phyloP scores from a whole-genome alignment of 2,888 invertebrate species.

The Ectobius pallidus region DNA sequence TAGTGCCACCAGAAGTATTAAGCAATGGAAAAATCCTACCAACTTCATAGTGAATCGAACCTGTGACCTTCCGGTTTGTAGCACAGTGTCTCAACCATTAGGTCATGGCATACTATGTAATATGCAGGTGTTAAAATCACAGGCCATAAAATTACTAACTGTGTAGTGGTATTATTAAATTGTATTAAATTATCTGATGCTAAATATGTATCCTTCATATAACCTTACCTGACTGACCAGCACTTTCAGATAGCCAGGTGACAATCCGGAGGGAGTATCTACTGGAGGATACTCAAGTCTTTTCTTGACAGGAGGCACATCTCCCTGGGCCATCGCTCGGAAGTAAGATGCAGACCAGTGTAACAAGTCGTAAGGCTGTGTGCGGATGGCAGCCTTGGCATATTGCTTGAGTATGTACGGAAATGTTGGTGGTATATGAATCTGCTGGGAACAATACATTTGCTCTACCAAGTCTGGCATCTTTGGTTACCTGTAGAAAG shows the following conservation, averaged over 20 bases:
- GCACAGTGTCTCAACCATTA: no score
- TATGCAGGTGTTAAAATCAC: no score
- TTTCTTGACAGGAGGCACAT: constrained; percentile 82
- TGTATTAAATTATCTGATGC: background rate
- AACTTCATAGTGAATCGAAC: no score
- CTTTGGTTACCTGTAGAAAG: constrained; percentile 32
- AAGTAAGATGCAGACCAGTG: constrained; percentile 87
- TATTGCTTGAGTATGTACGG: constrained; percentile 85
- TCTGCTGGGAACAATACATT: constrained; percentile 82
- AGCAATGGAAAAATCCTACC: no score
- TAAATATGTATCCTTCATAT: background rate
- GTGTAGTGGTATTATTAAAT: no score
- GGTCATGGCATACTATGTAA: no score
- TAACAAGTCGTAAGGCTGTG: constrained; percentile 85
- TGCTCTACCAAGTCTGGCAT: constrained; percentile 71
- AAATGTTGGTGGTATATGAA: constrained; percentile 80
- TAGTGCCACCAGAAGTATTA: no score
- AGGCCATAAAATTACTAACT: no score
- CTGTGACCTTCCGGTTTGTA: no score
- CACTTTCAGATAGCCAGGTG: constrained; percentile 79
- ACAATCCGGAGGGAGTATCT: constrained; percentile 73
- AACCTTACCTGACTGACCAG: constrained; percentile 74
- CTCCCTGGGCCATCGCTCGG: constrained; percentile 74
- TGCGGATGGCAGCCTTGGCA: constrained; percentile 89
- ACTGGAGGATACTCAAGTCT: constrained; percentile 75